Base-by-base conservation (phyloP, 2,888 invertebrate species). In the Uropetala carovei region DNA sequence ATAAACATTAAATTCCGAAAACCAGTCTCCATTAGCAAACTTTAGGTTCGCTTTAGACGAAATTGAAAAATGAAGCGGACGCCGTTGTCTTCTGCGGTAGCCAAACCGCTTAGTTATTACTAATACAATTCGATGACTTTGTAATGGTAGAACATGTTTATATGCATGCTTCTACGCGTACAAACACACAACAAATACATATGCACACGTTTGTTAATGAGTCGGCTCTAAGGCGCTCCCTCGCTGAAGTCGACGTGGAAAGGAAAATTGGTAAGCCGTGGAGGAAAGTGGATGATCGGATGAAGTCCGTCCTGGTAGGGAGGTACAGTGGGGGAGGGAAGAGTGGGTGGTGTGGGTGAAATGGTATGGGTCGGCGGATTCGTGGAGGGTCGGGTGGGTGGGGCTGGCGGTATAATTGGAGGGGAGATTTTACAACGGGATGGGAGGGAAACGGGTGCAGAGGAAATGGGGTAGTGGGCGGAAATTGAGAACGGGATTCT, bases 381-480 rank as follows among this genome's bases (percentile, higher is more conserved):
- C 18, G 84, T n/a, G n/a, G 64, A 16, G 64, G 16, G 64, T 11
- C 16, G 64, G 84, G 84, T 89, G 59, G 64, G 82, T 22, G 57
- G 59, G 57, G 81, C 75, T 57, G 64, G 59, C 64, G 82, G 10
- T n/a, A 92, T 92, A 92, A 92, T 92, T 92, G 92, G 92, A 85
- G 83, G 68, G 81, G 92, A 18, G 22, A 9, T 43, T 30, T 75
- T 92, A 14, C 56, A n/a, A 22, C 22, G 83, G 81, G 11, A 82
- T 11, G 8, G 5, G 81, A 14, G 13, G 85, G 92, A 43, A 43
- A 43, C 43, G 43, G 43, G 43, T 43, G 92, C 57, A 60, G 75
- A 91, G 92, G 85, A 92, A 82, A 92, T 91, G n/a, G 64, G n/a
- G 27, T n/a, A 57, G 84, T 68, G 75, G 83, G 27, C n/a, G 68